A percentile compares a stretch with the other conserved stretches of the same genome.
Conservation (phyloP, 2,113 vertebrate genomes). For the Nerophis ophidion region DNA sequence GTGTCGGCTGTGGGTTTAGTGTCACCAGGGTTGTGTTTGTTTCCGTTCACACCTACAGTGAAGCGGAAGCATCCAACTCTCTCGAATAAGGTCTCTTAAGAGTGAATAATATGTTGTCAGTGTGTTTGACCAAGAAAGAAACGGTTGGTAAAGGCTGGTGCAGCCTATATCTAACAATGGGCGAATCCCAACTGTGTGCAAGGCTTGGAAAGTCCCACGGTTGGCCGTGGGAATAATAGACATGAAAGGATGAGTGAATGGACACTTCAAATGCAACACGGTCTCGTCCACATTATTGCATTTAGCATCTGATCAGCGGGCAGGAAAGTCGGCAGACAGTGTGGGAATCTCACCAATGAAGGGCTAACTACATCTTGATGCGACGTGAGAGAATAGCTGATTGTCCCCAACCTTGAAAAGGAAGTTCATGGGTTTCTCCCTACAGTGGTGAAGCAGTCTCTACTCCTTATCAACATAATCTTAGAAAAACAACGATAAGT, state of each 20-base stretch:
- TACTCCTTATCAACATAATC: neutral
- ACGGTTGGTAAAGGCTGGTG: neutral
- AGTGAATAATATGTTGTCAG: neutral
- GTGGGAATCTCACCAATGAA: conserved; percentile 32
- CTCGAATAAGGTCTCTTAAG: neutral
- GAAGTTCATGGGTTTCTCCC: no score
- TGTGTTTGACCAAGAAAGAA: neutral
- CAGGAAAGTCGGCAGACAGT: conserved; percentile 63
- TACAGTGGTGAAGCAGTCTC: no score
- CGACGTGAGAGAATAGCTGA: neutral
- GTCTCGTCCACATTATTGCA: conserved; percentile 55
- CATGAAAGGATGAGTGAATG: conserved; percentile 62
- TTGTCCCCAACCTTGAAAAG: neutral
- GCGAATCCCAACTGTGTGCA: conserved; percentile 10
- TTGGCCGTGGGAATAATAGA: conserved; percentile 47
- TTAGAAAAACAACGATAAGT: neutral
- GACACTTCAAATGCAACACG: conserved; percentile 41
- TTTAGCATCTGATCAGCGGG: conserved; percentile 63
- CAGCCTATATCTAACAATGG: conserved; percentile 7
- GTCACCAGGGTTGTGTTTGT: conserved; percentile 38
- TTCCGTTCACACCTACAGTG: conserved; percentile 24
- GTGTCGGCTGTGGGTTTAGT: conserved; percentile 56
- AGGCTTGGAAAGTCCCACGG: conserved; percentile 47
- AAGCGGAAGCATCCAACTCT: conserved; percentile 1
- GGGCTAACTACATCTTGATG: neutral